Evolutionary conservation across 2,113 vertebrate genomes (phyloP), one percentile per base, ranked within the genome.

Genomic region (Petroica traversi): DNA sequence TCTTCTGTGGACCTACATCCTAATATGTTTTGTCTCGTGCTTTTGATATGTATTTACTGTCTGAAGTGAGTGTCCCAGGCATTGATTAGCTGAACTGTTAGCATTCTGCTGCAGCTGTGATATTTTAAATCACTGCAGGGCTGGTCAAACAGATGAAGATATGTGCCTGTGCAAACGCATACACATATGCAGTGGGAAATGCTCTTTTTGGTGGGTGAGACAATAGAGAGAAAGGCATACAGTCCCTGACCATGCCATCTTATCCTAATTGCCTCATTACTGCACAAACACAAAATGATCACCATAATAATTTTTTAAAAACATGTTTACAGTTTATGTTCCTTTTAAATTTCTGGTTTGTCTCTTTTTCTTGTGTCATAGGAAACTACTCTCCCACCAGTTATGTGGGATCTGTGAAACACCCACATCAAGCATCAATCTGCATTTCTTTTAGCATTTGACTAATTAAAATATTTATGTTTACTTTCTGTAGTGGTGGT

Each of bases 81-180:
- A 41, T 41, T 41, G 33, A 54, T 76, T 89, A 94, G 46, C 15
- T 52, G 7, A 46, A 36, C 33, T 62, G 22, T 83, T 75, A 57
- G 9, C 31, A 61, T 6, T 48, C 17, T 55, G 3, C 8, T 76
- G 34, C 63, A 78, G 36, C 41, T 58, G 12, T 55, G 12, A 34
- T 85, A 28, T 82, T 92, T 64, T 69, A 87, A 82, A 85, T 82
- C 14, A 6, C 41, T 81, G 14, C 25, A 68, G 34, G 61, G 25
- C 23, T 62, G 66, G 49, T 93, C 48, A 88, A 83, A 86, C 3
- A 87, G 51, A 61, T 62, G 57, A 81, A 89, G n/a, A 46, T 41
- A 41, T 15, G 19, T 3, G 1, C 1, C 2, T 38, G 3, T 31
- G 17, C 10, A 54, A 59, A 34, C n/a, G 38, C 18, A 40, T 5